A percentile compares a stretch with the other conserved stretches of the same genome.
These are phyloP conservation scores for Habroteleia sp. DNA, from an alignment of 2,888 invertebrate species.

Conservation along the genomic window DNA sequence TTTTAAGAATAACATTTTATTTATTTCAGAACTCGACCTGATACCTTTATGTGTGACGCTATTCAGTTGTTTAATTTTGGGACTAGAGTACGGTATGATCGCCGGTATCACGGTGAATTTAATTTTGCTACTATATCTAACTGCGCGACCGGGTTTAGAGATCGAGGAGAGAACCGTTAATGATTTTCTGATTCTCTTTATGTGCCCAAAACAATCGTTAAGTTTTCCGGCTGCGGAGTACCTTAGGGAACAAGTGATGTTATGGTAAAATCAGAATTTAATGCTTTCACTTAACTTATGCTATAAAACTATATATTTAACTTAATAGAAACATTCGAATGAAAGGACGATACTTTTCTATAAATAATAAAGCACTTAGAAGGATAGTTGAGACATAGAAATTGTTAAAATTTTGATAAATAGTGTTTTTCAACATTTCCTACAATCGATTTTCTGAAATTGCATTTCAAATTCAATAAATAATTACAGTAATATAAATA, in stretches of 20 bases:
- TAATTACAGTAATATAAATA: too few species aligned
- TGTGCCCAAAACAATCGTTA: slow-evolving; percentile 78
- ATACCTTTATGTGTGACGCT: slow-evolving; percentile 87
- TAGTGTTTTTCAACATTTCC: too few species aligned
- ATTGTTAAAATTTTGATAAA: too few species aligned
- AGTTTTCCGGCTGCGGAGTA: slow-evolving; percentile 84
- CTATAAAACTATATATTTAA: slow-evolving; percentile 16
- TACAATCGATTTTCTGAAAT: too few species aligned
- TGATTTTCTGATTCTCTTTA: slow-evolving; percentile 76
- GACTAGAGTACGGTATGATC: slow-evolving; percentile 87
- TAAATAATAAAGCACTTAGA: too few species aligned
- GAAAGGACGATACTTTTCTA: too few species aligned
- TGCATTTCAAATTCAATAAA: too few species aligned
- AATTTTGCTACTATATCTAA: slow-evolving; percentile 84
- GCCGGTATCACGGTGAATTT: slow-evolving; percentile 86
- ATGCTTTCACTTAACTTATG: slow-evolving; percentile 9
- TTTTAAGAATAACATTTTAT: too few species aligned
- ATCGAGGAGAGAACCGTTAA: slow-evolving; percentile 83
- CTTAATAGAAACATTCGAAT: not conserved
- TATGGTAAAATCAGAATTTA: slow-evolving; percentile 68
- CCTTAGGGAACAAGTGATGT: slow-evolving; percentile 81
- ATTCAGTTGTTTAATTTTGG: slow-evolving; percentile 85
- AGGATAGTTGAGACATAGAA: too few species aligned
- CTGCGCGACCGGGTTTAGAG: slow-evolving; percentile 85
- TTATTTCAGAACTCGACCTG: slow-evolving; percentile 85